phyloP scores from a whole-genome alignment of 2,888 invertebrate genomes.

The Noctua pronuba region DNA sequence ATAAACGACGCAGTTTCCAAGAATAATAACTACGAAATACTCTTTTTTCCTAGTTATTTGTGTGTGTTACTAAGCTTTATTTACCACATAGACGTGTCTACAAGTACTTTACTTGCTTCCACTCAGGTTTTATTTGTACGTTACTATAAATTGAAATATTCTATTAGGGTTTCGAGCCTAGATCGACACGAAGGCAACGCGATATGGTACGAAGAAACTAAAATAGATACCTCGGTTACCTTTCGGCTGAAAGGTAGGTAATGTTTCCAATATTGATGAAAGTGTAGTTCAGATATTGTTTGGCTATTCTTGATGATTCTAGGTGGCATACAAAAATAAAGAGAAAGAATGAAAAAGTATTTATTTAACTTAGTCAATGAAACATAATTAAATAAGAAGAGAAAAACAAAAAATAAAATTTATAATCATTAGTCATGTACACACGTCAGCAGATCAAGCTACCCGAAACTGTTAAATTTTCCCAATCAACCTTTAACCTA shows the following conservation, averaged over 20 bases:
- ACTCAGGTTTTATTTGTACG: constrained; percentile 35
- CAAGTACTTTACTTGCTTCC: constrained; percentile 40
- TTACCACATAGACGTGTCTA: constrained; percentile 21
- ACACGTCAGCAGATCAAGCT: too few species aligned
- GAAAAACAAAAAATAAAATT: too few species aligned
- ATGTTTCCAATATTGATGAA: constrained; percentile 16
- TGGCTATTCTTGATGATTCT: background rate
- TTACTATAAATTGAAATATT: constrained; percentile 46
- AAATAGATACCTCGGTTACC: constrained; percentile 34
- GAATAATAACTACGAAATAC: too few species aligned
- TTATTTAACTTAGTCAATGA: too few species aligned
- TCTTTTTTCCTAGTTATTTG: background rate
- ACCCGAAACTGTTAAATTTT: too few species aligned
- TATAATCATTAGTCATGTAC: too few species aligned
- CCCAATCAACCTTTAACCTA: too few species aligned
- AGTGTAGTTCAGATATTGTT: background rate
- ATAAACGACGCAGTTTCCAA: background rate
- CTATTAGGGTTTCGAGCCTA: constrained; percentile 35
- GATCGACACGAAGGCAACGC: constrained; percentile 18
- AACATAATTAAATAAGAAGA: too few species aligned
- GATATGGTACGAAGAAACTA: constrained; percentile 12
- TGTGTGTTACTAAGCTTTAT: background rate
- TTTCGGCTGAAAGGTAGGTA: background rate
- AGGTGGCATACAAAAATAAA: too few species aligned
- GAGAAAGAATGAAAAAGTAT: too few species aligned